Evolutionary conservation across 2,113 vertebrate species (phyloP), one percentile per base, ranked within the genome.

Genomic region (Madoqua kirkii): DNA sequence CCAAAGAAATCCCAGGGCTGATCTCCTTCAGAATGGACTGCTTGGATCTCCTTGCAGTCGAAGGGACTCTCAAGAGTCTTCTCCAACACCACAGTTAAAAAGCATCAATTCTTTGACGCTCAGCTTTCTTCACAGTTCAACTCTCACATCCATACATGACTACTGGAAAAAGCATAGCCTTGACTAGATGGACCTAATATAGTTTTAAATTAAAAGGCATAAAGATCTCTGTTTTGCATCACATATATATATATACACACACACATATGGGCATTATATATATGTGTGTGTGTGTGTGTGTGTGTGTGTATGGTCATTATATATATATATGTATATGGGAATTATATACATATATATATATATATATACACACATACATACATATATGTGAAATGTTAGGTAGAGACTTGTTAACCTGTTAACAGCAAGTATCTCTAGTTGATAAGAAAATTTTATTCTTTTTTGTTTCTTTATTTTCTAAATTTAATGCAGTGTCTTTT

Each of bases 301-400:
- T 48, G 0, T 45, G 45, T 45, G 45, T 45, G 8, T 45, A 45
- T 45, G 45, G 45, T 45, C 45, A 45, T 45, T 50, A 50, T 55
- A 25, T 57, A 25, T 57, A 10, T 13, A 29, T 60, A 31, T 64
- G 15, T 64, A 2, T 64, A 64, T 67, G 33, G 16, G 33, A 1
- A 19, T 19, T 67, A 19, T 67, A 67, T 33, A 33, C 11, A 60
- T 14, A 7, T 29, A 0, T 59, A 27, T 59, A 27, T 59, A 59
- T 31, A 33, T 31, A 7, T 14, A 60, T 13, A 60, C 0, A 60
- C 0, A 31, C 0, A 64, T 0, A 19, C 3, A 67, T 10, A 67
- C 33, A 21, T 21, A 67, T 9, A 36, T 81, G 27, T 88, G 87
- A 84, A 93, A 93, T 15, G 3, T 33, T 93, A 50, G 17, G 40